Conservation (phyloP, 2,113 vertebrate genomes). For the Mus spicilegus region DNA sequence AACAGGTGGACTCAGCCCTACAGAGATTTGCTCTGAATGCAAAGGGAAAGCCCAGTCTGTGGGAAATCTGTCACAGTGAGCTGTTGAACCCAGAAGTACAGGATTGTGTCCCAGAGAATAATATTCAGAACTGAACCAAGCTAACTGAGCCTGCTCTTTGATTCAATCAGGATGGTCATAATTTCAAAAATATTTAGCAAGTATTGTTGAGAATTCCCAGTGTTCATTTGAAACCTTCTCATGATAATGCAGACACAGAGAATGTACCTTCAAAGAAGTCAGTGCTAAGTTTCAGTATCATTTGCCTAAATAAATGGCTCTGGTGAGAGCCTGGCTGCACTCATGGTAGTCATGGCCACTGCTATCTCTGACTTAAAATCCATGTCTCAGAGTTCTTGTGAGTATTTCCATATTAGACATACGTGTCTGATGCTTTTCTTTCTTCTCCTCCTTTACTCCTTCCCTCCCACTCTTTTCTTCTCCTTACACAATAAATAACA, state of each 20-base stretch:
- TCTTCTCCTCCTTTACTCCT: too few species aligned
- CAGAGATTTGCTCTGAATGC: neutral
- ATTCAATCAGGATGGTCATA: neutral
- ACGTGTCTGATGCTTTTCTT: neutral
- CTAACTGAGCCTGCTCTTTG: neutral
- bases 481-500: constrained; percentile 14
- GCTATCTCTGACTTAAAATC: constrained; percentile 28
- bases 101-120: too few species aligned
- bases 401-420: constrained; percentile 26
- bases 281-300: neutral
- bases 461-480: too few species aligned
- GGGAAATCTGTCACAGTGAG: neutral
- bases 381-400: neutral
- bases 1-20: neutral
- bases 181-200: constrained; percentile 32
- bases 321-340: constrained; percentile 7
- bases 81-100: neutral
- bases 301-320: constrained; percentile 6
- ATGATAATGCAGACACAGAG: neutral
- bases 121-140: neutral
- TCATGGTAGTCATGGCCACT: neutral
- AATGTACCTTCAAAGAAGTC: constrained; percentile 17
- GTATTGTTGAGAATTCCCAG: neutral
- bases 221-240: neutral
- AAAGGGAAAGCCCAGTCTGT: neutral